Conservation (phyloP, 2,113 vertebrate species). For the Hymenochirus boettgeri region DNA sequence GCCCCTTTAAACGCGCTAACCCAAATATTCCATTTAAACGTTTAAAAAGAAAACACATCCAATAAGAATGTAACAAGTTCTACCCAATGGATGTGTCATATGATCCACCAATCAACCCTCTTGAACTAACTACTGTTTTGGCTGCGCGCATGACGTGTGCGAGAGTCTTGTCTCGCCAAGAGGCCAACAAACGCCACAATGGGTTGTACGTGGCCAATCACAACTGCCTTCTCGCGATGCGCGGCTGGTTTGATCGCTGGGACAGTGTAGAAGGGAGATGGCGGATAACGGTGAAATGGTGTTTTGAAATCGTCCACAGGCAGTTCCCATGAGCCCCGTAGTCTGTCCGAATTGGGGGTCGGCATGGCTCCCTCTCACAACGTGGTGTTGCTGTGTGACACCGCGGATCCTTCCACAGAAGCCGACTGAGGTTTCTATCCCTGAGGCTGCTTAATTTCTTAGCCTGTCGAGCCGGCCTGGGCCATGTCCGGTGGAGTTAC, state of each 20-base stretch:
- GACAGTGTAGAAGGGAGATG: slow-evolving; percentile 23
- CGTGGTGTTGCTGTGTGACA: slow-evolving; percentile 65
- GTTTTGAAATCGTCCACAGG: no score
- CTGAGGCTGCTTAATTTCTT: slow-evolving; percentile 69
- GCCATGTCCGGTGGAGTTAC: slow-evolving; percentile 86
- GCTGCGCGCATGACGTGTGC: not conserved
- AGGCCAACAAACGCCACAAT: slow-evolving; percentile 2
- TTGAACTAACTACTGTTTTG: not conserved
- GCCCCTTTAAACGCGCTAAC: not conserved
- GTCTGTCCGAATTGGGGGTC: not conserved
- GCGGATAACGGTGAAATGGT: not conserved
- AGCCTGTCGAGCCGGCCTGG: slow-evolving; percentile 72
- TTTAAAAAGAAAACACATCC: slow-evolving; percentile 28
- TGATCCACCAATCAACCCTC: not conserved
- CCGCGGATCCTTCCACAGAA: slow-evolving; percentile 52
- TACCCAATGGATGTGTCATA: not conserved
- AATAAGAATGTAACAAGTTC: slow-evolving; percentile 43
- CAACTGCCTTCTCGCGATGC: slow-evolving; percentile 41
- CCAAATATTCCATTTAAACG: slow-evolving; percentile 6
- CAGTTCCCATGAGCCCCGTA: not conserved
- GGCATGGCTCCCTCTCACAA: slow-evolving; percentile 58
- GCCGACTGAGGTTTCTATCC: slow-evolving; percentile 46
- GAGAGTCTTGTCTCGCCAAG: not conserved
- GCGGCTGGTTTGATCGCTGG: slow-evolving; percentile 47
- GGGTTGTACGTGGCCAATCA: slow-evolving; percentile 3